Percentiles rank a stretch among this genome's conserved stretches.
Conservation (phyloP, 2,888 invertebrate species). For the Macrophya alboannulata region DNA sequence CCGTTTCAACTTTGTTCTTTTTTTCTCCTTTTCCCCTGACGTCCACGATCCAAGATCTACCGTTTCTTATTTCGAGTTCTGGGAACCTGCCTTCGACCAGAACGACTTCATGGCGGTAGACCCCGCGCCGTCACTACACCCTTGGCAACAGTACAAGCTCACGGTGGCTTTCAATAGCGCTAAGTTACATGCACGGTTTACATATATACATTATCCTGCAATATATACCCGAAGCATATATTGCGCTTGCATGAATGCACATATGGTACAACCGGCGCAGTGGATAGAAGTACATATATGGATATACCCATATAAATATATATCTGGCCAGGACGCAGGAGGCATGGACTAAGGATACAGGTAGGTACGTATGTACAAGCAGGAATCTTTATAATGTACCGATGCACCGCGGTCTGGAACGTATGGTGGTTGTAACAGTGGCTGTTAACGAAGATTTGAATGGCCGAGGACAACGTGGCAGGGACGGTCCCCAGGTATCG, state of each 20-base stretch:
- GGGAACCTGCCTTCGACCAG: conserved; percentile 60
- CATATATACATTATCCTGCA: conserved; percentile 29
- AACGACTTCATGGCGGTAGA: conserved; percentile 34
- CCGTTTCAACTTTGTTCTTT: conserved; percentile 1
- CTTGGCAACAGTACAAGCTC: conserved; percentile 28
- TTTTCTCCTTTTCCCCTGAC: conserved; percentile 28
- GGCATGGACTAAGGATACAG: not conserved
- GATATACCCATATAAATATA: conserved; percentile 9
- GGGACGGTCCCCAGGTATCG: conserved; percentile 62
- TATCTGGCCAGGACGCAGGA: not conserved
- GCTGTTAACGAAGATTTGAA: conserved; percentile 69
- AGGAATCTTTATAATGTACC: conserved; percentile 40
- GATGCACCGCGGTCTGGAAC: conserved; percentile 34
- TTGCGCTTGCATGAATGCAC: conserved; percentile 17
- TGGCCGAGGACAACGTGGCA: conserved; percentile 68
- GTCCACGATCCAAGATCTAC: conserved; percentile 64
- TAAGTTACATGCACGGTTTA: conserved; percentile 26
- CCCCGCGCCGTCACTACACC: conserved; percentile 18
- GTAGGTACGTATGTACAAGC: not conserved
- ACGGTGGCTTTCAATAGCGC: conserved; percentile 38
- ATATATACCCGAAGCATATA: not conserved
- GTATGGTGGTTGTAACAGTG: conserved; percentile 30
- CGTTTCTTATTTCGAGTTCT: conserved; percentile 66
- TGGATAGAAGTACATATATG: not conserved
- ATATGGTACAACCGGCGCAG: not conserved